Evolutionary conservation across 2,888 invertebrate species (phyloP).

Genomic region (Drosophila cognata): DNA sequence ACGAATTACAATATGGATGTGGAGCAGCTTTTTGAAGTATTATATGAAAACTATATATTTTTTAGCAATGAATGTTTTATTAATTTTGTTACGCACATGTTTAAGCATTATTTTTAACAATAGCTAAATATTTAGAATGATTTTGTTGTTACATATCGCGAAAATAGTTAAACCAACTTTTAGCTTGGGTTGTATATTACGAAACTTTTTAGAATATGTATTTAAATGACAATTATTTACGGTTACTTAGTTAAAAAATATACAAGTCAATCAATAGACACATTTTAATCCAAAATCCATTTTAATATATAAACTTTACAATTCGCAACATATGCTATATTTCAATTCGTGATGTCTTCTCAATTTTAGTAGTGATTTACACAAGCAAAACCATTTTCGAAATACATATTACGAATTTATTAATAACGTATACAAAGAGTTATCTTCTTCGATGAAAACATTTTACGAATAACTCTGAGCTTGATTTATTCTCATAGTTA

Average conservation of each 20-base stretch:
- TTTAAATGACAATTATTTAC: constrained; percentile 20
- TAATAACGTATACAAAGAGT: constrained; percentile 15
- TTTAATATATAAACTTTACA: constrained; percentile 22
- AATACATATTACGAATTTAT: constrained; percentile 53
- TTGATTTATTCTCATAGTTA: constrained; percentile 19
- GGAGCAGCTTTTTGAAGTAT: constrained; percentile 33
- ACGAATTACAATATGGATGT: constrained; percentile 42
- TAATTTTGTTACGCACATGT: constrained; percentile 73
- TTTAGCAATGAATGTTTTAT: constrained; percentile 47
- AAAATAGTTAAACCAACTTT: constrained; percentile 50
- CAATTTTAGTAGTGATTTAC: constrained; percentile 56
- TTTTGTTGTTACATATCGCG: constrained; percentile 56
- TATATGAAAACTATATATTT: constrained; percentile 17
- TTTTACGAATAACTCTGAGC: constrained; percentile 14
- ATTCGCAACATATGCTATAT: constrained; percentile 1
- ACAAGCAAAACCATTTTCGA: constrained; percentile 23
- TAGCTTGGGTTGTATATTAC: constrained; percentile 61
- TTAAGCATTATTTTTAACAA: constrained; percentile 68
- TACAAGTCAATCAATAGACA: constrained; percentile 31
- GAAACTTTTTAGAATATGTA: constrained; percentile 33
- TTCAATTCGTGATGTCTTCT: constrained; percentile 18
- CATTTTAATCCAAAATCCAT: constrained; percentile 25
- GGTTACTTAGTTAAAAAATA: constrained; percentile 32
- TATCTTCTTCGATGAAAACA: constrained; percentile 2
- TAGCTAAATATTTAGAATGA: constrained; percentile 58